A percentile compares a stretch with the other conserved stretches of the same genome.
These are phyloP conservation scores for Eptatretus burgeri DNA, from an alignment of 2,113 vertebrate genomes.

Conservation along the genomic window DNA sequence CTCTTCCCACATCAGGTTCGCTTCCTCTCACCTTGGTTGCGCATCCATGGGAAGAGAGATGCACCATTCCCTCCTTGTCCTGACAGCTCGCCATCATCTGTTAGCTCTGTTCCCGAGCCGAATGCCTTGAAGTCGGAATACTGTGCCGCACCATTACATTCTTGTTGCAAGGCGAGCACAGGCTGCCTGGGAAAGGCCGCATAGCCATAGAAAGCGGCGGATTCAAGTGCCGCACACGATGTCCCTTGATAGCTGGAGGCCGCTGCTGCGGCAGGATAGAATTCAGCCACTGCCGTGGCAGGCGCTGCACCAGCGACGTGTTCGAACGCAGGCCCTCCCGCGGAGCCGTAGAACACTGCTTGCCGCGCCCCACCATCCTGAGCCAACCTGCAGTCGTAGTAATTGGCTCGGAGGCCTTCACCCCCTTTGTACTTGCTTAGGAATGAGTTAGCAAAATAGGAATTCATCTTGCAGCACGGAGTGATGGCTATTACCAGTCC, in stretches of 20 bases:
- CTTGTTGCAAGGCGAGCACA: conserved; percentile 3
- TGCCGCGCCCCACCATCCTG: background rate
- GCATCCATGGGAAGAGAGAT: conserved; percentile 2
- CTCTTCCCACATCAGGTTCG: background rate
- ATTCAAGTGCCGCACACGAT: background rate
- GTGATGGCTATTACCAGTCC: too few relatives aligned
- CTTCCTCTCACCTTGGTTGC: background rate
- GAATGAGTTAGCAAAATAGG: conserved; percentile 2
- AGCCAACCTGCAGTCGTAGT: conserved; percentile 4
- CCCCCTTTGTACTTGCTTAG: conserved; percentile 4
- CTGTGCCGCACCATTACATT: background rate
- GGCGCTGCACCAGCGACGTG: background rate
- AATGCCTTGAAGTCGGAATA: conserved; percentile 2
- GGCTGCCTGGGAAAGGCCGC: conserved; percentile 6
- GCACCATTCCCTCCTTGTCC: background rate
- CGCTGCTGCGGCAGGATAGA: background rate
- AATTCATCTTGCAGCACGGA: background rate
- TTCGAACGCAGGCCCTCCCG: background rate
- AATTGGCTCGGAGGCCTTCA: background rate
- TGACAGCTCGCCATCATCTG: conserved; percentile 1
- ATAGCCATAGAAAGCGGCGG: background rate
- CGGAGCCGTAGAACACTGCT: conserved; percentile 1
- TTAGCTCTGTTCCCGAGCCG: background rate
- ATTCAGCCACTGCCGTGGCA: background rate
- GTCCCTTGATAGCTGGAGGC: background rate